Evolutionary conservation across 2,888 invertebrate genomes (phyloP).

Genomic region (Cryptocephalus moraei): DNA sequence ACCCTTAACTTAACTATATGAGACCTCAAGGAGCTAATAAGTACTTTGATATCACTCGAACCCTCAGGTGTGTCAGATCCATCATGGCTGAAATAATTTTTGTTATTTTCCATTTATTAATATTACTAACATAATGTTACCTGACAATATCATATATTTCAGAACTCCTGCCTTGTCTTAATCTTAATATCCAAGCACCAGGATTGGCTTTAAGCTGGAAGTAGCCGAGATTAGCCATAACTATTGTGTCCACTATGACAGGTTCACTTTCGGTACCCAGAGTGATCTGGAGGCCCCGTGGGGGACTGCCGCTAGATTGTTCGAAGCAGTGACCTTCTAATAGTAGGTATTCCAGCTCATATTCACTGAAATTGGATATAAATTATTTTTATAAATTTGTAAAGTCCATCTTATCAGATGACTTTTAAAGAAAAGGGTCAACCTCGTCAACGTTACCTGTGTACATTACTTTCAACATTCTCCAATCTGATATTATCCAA

Average conservation of each 20-base stretch:
- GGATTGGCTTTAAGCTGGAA: slow-evolving; percentile 97
- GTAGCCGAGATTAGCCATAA: slow-evolving; percentile 99
- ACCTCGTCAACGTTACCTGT: slow-evolving; percentile 45
- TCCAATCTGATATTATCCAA: slow-evolving; percentile 94
- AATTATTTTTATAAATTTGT: not conserved
- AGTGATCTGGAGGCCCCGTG: slow-evolving; percentile 93
- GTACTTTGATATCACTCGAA: slow-evolving; percentile 62
- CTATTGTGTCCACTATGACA: slow-evolving; percentile 87
- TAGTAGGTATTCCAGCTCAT: slow-evolving; percentile 88
- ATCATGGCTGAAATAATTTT: slow-evolving; percentile 50
- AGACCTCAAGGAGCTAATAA: slow-evolving; percentile 75
- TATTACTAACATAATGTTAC: slow-evolving; percentile 33
- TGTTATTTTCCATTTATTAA: not conserved
- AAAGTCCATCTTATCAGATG: not conserved
- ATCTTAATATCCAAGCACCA: slow-evolving; percentile 83
- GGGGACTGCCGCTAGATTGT: slow-evolving; percentile 79
- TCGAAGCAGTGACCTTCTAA: slow-evolving; percentile 98
- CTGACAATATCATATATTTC: slow-evolving; percentile 90
- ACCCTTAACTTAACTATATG: slow-evolving; percentile 88
- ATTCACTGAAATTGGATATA: slow-evolving; percentile 57
- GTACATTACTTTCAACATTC: slow-evolving; percentile 81
- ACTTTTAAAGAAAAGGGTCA: not conserved
- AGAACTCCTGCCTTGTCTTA: slow-evolving; percentile 86
- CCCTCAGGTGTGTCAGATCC: slow-evolving; percentile 63
- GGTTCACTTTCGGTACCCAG: slow-evolving; percentile 75